Percentiles rank a stretch among this genome's conserved stretches.
Conservation (phyloP, 2,888 invertebrate species). For the Thymelicus lineola region DNA sequence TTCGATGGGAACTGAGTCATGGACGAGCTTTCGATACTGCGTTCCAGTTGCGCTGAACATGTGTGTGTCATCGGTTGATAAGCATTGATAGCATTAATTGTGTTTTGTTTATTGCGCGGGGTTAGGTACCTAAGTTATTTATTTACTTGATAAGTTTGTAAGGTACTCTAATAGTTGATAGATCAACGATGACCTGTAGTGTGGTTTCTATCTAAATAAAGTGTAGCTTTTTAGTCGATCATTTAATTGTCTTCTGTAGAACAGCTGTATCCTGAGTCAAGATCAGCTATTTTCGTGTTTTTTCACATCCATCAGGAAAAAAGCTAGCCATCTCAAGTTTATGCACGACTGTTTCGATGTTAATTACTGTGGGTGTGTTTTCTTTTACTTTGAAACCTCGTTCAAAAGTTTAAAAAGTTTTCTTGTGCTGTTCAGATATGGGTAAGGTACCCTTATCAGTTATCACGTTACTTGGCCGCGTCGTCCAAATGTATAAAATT, state of each 20-base stretch:
- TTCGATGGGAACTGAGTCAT: slow-evolving; percentile 20
- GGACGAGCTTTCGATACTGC: slow-evolving; percentile 22
- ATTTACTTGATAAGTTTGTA: neutral
- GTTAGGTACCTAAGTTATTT: neutral
- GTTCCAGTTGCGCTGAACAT: neutral
- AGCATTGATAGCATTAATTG: neutral
- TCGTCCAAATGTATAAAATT: slow-evolving; percentile 19
- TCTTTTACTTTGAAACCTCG: slow-evolving; percentile 13
- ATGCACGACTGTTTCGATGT: too few relatives aligned
- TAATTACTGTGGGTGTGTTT: too few relatives aligned
- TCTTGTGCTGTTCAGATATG: slow-evolving; percentile 6
- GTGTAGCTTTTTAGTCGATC: too few relatives aligned
- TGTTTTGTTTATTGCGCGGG: neutral
- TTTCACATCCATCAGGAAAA: too few relatives aligned
- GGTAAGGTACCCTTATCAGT: slow-evolving; percentile 16
- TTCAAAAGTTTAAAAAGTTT: slow-evolving; percentile 17
- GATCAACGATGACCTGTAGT: too few relatives aligned
- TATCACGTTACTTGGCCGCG: slow-evolving; percentile 13
- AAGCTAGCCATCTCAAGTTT: too few relatives aligned
- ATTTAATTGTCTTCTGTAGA: too few relatives aligned
- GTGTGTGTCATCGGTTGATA: slow-evolving; percentile 11
- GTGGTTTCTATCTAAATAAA: too few relatives aligned
- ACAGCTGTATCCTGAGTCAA: too few relatives aligned
- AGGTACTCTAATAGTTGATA: too few relatives aligned
- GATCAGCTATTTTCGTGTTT: too few relatives aligned